phyloP scores from a whole-genome alignment of 2,888 invertebrate species.

The Agriopis leucophaearia region DNA sequence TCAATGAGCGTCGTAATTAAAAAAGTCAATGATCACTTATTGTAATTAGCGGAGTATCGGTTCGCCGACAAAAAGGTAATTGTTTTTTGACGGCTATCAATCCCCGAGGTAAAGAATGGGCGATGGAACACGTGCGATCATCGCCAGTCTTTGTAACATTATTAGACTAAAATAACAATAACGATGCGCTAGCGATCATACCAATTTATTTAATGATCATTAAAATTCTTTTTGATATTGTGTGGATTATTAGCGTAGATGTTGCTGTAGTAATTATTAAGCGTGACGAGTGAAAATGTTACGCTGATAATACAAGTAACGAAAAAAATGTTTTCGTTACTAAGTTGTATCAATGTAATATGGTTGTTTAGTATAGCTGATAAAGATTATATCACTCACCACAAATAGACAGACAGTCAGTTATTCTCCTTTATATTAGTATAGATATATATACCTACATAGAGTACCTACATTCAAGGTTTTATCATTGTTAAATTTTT shows the following conservation, averaged over 20 bases:
- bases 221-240: conserved; percentile 27
- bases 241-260: conserved; percentile 19
- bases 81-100: conserved; percentile 79
- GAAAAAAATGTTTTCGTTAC: conserved; percentile 2
- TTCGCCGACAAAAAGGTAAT: conserved; percentile 81
- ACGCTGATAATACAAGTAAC: neutral
- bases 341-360: too few relatives aligned
- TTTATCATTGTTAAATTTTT: neutral
- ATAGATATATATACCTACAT: too few relatives aligned
- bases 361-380: neutral
- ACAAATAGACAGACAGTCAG: too few relatives aligned
- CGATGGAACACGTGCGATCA: conserved; percentile 61
- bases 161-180: conserved; percentile 34
- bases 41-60: conserved; percentile 82
- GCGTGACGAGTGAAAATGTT: conserved; percentile 23
- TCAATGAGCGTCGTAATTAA: conserved; percentile 82
- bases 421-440: too few relatives aligned
- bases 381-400: neutral
- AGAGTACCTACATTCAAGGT: too few relatives aligned
- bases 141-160: conserved; percentile 32
- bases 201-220: conserved; percentile 36
- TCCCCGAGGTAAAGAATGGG: conserved; percentile 54
- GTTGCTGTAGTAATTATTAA: conserved; percentile 24
- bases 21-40: conserved; percentile 83
- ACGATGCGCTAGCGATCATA: conserved; percentile 27